Percentiles rank a stretch among this genome's conserved stretches.
These are phyloP conservation scores for Taenaris catops DNA, from an alignment of 2,888 invertebrate species.

Conservation along the genomic window DNA sequence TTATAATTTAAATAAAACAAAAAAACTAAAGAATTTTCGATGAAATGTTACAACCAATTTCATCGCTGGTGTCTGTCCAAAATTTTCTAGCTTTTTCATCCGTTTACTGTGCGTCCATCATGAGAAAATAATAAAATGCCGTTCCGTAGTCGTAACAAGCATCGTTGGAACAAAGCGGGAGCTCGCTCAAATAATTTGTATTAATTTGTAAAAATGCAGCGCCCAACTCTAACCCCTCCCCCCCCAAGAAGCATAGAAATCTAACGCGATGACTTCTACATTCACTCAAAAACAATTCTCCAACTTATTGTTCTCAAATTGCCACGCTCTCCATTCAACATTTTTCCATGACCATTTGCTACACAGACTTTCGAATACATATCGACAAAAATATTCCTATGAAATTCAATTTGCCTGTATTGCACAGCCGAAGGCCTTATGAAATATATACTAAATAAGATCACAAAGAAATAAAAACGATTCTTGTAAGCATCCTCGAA, in stretches of 20 bases:
- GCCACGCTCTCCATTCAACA: conserved; percentile 37
- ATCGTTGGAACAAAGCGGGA: conserved; percentile 76
- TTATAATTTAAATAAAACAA: too few species aligned
- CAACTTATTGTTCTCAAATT: conserved; percentile 66
- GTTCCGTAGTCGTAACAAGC: conserved; percentile 76
- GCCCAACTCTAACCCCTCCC: conserved; percentile 33
- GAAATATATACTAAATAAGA: conserved; percentile 13
- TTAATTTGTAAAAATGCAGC: conserved; percentile 80
- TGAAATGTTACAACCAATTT: too few species aligned
- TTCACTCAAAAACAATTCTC: conserved; percentile 57
- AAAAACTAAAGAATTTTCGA: too few species aligned
- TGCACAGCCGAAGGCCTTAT: conserved; percentile 7
- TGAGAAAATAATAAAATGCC: conserved; percentile 75
- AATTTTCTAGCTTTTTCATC: conserved; percentile 29
- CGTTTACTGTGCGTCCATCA: conserved; percentile 31
- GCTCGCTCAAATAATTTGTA: conserved; percentile 79
- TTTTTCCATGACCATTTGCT: conserved; percentile 38
- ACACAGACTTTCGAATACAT: conserved; percentile 41
- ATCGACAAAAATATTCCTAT: conserved; percentile 34
- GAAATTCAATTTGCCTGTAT: conserved; percentile 14
- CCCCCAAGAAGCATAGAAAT: background rate
- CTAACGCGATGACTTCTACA: conserved; percentile 24
- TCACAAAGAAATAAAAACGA: conserved; percentile 14
- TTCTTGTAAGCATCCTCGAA: conserved; percentile 6
- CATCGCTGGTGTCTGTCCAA: too few species aligned